Evolutionary conservation across 2,113 vertebrate genomes (phyloP), one percentile per base, ranked within the genome.

Genomic region (Phaetusa simplex): DNA sequence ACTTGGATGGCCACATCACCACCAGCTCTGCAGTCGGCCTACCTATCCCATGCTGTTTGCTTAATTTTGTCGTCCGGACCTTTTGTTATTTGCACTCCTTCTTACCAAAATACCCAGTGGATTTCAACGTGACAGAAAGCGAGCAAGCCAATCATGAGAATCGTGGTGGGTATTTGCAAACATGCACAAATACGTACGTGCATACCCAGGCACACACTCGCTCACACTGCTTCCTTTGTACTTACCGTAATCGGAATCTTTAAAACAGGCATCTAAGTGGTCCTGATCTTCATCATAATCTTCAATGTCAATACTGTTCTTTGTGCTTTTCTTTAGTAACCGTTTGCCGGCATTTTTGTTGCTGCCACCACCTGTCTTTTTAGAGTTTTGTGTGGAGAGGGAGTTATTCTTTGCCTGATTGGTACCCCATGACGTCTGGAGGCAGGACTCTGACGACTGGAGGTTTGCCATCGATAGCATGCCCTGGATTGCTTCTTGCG

Each of bases 401-500:
- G 98, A 99, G 97, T 99, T 98, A 92, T 98, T 98, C 97, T 98
- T 99, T 0, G 98, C 98, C 97, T 99, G 99, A 90, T 98, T 99
- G 66, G 98, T 97, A 83, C 98, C 98, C 99, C 99, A 99, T 0
- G 99, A 95, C 0, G 98, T 98, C 97, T 99, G 99, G 97, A 99
- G 98, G 97, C 99, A 99, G 96, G 99, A 98, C 95, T 99, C 99
- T 32, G 99, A 99, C 24, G 99, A 99, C 94, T 99, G 99, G 97
- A 99, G 98, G 98, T 99, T 99, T 97, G 99, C 99, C 99, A 99
- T 99, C 42, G 99, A 99, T 82, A 99, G 98, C 99, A 99, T 99
- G 97, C 99, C 99, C 99, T 99, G 99, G 98, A 99, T 99, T 92
- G 99, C 99, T 98, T 99, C 99, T 97, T 99, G 99, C 13, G 99